Conservation (phyloP, 2,797 vertebrate species). For the Podargus strigoides region DNA sequence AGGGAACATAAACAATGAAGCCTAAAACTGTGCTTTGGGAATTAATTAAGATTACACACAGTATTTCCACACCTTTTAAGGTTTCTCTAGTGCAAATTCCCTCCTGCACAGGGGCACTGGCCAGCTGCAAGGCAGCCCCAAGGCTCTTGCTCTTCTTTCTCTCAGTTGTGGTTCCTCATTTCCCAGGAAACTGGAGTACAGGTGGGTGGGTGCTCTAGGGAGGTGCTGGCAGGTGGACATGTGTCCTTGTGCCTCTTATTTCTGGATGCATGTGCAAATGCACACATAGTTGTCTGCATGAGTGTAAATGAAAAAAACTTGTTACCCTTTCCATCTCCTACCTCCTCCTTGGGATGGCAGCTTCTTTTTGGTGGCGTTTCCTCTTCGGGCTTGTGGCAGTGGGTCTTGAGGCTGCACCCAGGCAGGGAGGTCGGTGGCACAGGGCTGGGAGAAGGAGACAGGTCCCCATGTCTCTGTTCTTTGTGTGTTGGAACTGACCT, state of each 20-base stretch:
- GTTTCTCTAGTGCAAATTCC: neutral
- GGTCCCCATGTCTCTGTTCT: neutral
- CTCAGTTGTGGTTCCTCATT: neutral
- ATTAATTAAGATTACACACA: neutral
- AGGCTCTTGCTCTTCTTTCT: neutral
- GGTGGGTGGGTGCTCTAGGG: neutral
- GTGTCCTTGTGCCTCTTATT: neutral
- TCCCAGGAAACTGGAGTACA: neutral
- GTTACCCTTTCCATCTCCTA: neutral
- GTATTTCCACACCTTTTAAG: neutral
- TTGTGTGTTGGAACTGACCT: neutral
- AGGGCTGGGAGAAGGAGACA: neutral
- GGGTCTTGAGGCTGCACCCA: neutral
- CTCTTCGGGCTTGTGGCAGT: neutral
- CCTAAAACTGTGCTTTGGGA: neutral
- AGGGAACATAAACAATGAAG: neutral
- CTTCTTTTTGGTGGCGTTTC: neutral
- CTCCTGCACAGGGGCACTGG: neutral
- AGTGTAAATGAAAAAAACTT: neutral
- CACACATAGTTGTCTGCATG: neutral
- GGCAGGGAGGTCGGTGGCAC: neutral
- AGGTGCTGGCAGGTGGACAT: accelerated
- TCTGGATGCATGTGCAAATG: neutral
- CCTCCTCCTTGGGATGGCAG: neutral
- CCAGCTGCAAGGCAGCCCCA: neutral